phyloP scores from a whole-genome alignment of 2,797 vertebrate genomes.

The Amblyopsis hoosieri region DNA sequence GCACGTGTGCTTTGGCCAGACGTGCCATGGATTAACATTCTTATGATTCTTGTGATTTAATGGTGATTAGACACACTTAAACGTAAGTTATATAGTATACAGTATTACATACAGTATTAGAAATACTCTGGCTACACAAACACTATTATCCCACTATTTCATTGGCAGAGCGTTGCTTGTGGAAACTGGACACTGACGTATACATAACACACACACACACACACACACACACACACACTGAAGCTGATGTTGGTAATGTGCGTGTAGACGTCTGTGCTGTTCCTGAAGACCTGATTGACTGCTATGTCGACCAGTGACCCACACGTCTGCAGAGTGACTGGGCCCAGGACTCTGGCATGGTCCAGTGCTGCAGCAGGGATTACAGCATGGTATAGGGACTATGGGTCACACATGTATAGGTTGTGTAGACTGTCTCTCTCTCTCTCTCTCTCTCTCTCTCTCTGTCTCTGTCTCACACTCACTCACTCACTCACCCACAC shows the following conservation, averaged over 20 bases:
- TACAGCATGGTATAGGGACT: slow-evolving; percentile 43
- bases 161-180: slow-evolving; percentile 7
- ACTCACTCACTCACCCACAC: slow-evolving; percentile 5
- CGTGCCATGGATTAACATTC: too few relatives aligned
- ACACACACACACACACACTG: slow-evolving; percentile 27
- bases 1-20: too few relatives aligned
- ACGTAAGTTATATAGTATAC: too few relatives aligned
- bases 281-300: slow-evolving; percentile 23
- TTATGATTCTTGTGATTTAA: too few relatives aligned
- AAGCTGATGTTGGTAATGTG: slow-evolving; percentile 53
- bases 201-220: slow-evolving; percentile 20
- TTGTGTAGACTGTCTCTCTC: slow-evolving; percentile 6
- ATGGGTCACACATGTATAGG: slow-evolving; percentile 42
- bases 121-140: too few relatives aligned
- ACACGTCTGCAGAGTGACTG: slow-evolving; percentile 31
- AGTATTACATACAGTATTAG: too few relatives aligned
- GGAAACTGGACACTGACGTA: slow-evolving; percentile 37
- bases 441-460: neutral
- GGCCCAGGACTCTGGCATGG: slow-evolving; percentile 21
- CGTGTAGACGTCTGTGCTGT: slow-evolving; percentile 51
- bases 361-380: slow-evolving; percentile 36
- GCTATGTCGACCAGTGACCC: slow-evolving; percentile 1
- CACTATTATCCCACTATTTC: too few relatives aligned
- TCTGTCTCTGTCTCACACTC: neutral
- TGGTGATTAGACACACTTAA: too few relatives aligned